A percentile compares a stretch with the other conserved stretches of the same genome.
Conservation (phyloP, 2,888 invertebrate species). For the Prenolepis imparis region DNA sequence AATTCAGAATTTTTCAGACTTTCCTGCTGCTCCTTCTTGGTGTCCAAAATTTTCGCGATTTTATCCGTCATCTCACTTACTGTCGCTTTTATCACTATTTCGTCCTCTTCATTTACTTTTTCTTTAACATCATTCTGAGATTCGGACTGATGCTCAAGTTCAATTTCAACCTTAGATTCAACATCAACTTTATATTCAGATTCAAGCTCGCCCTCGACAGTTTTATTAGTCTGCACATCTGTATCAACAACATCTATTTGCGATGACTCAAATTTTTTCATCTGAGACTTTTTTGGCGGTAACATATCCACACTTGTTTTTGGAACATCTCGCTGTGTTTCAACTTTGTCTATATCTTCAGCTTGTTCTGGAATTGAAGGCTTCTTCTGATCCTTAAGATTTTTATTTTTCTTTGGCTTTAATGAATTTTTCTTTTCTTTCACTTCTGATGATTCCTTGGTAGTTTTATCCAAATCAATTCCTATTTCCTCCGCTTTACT, state of each 20-base stretch:
- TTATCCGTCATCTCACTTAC: constrained; percentile 16
- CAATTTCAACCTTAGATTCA: neutral
- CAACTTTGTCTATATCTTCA: constrained; percentile 51
- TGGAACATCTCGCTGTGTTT: constrained; percentile 36
- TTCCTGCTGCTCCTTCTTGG: neutral
- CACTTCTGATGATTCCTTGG: constrained; percentile 24
- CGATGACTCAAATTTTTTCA: constrained; percentile 84
- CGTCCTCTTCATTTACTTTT: constrained; percentile 5
- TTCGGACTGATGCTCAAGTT: constrained; percentile 6
- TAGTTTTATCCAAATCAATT: constrained; percentile 41
- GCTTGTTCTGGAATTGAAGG: constrained; percentile 10
- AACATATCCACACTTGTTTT: constrained; percentile 75
- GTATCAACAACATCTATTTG: constrained; percentile 79
- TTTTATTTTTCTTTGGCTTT: constrained; percentile 13
- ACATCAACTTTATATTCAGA: neutral
- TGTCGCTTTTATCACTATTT: constrained; percentile 7
- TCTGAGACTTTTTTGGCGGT: constrained; percentile 84
- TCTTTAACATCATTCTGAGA: neutral
- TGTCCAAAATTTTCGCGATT: constrained; percentile 11
- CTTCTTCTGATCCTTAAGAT: constrained; percentile 43
- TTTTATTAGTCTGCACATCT: constrained; percentile 49
- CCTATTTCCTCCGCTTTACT: constrained; percentile 25
- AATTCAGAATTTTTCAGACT: neutral
- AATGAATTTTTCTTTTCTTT: constrained; percentile 41
- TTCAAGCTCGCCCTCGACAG: constrained; percentile 30